These are phyloP conservation scores for Aurelia aurita complex sp. Pacific DNA, from an alignment of 30 jellyfish, hydroid and myxozoan species.

Conservation along the genomic window DNA sequence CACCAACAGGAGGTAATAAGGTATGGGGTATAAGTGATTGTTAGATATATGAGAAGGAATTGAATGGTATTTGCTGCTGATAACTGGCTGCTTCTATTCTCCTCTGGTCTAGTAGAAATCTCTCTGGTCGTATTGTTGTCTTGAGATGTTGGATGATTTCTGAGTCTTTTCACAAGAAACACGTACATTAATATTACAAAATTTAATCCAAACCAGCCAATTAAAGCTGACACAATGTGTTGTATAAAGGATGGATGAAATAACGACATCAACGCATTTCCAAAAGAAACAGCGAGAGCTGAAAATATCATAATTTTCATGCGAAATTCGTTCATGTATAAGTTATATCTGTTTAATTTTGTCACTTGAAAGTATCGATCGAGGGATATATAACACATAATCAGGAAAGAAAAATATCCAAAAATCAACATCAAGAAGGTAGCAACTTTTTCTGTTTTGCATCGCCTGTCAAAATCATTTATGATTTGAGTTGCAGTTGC, in stretches of 20 bases:
- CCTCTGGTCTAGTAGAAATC: not conserved
- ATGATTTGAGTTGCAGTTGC: not conserved
- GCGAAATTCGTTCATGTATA: constrained; percentile 37
- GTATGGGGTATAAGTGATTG: not conserved
- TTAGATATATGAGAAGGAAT: constrained; percentile 15
- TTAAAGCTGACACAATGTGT: not conserved
- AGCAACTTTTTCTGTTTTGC: constrained; percentile 2
- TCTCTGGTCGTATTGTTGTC: not conserved
- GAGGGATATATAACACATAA: constrained; percentile 20
- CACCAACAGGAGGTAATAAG: too few species aligned
- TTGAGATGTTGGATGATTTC: not conserved
- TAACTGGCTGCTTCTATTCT: constrained; percentile 30
- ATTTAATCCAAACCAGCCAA: not conserved
- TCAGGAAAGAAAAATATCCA: constrained; percentile 50
- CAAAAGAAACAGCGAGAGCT: constrained; percentile 12
- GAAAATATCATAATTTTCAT: constrained; percentile 32
- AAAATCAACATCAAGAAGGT: constrained; percentile 9
- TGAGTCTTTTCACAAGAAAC: not conserved
- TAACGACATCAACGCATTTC: not conserved
- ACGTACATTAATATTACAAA: not conserved
- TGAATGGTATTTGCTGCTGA: constrained; percentile 65
- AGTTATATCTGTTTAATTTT: constrained; percentile 35
- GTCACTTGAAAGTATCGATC: constrained; percentile 53
- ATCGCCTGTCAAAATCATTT: constrained; percentile 3
- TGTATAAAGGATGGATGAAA: not conserved